Base-by-base conservation (phyloP, 2,797 vertebrate species). In the Pempheris klunzingeri region DNA sequence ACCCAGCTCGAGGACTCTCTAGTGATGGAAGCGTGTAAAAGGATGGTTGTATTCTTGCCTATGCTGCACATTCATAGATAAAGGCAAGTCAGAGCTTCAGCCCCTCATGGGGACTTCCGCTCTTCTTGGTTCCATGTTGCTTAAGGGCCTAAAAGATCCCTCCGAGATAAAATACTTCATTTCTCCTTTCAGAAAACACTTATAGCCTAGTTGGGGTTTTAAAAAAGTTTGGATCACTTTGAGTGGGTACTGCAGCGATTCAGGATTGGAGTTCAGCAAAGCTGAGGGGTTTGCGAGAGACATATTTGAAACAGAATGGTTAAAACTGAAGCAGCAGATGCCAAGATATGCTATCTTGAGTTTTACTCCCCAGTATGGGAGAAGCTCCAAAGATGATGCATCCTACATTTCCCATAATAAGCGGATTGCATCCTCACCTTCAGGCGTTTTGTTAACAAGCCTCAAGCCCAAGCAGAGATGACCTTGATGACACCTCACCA, bases 101-200 rank as follows among this genome's bases (percentile, higher is more conserved):
- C n/a, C 41, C 26, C 39, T 53, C 28, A 57, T 43, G 15, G 0
- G 18, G 49, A 65, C 28, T 26, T 58, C 11, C 6, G 15, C 39
- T 65, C 1, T 24, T 60, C 52, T 69, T 75, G 8, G 41, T 44
- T 58, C 47, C 52, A 52, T 52, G 30, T 77, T 58, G 11, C 64
- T 39, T 5, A 38, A 7, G 36, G 70, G 46, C 36, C 12, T 32
- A 11, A 62, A 82, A 76, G 36, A 71, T 5, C 63, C 43, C 26
- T 67, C 7, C 1, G 5, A 50, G 11, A 63, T 20, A 10, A 50
- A 64, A 38, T 24, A 17, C 9, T 7, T 36, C 5, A n/a, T n/a
- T n/a, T n/a, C 15, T 17, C 28, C 17, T 22, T 28, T 50, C 18
- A 36, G 5, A 70, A 62, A 22, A 24, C 12, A 43, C 2, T 46